Base-by-base conservation (phyloP, 2,113 vertebrate species). In the Pica pica region DNA sequence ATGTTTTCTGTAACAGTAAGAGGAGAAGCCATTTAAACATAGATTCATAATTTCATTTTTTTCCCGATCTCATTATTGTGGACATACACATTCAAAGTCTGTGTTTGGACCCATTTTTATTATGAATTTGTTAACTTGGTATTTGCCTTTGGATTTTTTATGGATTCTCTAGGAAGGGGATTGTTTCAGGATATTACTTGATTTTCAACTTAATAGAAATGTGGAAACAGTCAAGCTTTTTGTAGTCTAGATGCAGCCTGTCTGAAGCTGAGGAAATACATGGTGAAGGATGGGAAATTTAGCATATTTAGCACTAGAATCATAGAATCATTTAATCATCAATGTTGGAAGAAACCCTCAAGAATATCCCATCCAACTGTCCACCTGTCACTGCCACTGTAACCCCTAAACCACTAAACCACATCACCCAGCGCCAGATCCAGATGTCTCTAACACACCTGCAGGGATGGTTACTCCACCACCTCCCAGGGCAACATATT, bases 1-100 rank as follows among this genome's bases (percentile, higher is more conserved):
- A 97, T 96, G 88, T 95, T 97, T 98, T 96, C 91, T 96, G 70
- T 67, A 89, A 90, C 55, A 81, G 52, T 95, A 95, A 98, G 68
- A 96, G 61, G 69, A 92, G 96, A 96, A 92, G 50, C 47, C 13
- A 2, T 94, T 97, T 90, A 93, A 92, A 94, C 49, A 79, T 76
- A 78, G 71, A 93, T 93, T 89, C 79, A 82, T 67, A 69, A 68
- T 96, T 94, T 85, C 22, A 77, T 94, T 91, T 31, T 71, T 50
- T 35, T 21, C 8, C 46, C 87, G 46, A 81, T 95, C 87, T 90
- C 67, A 60, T 91, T 82, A 77, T 83, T 97, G 78, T 94, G 83
- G 93, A 70, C 63, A 70, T 42, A 27, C 8, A 16, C 13, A 79
- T 9, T 89, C 74, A 68, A 80, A 95, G 26, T 82, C 63, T 71